Conservation (phyloP, 2,888 invertebrate species). For the Clitarchus hookeri region DNA sequence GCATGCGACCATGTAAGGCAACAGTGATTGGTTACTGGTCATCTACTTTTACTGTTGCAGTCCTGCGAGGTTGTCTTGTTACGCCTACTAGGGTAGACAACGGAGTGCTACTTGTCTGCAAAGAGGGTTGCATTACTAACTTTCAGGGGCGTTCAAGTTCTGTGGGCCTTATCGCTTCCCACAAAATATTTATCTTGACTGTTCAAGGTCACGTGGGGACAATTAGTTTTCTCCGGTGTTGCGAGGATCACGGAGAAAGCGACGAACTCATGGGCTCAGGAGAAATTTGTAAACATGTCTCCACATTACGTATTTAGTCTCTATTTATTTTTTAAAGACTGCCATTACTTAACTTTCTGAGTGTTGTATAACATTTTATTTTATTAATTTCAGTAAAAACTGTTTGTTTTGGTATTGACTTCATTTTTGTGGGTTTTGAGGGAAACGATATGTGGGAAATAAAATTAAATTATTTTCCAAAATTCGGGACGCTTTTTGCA, state of each 20-base stretch:
- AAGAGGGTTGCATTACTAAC: background rate
- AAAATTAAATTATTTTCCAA: too few relatives aligned
- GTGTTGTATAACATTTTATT: too few relatives aligned
- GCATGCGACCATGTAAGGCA: background rate
- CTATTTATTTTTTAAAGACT: too few relatives aligned
- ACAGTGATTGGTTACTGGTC: background rate
- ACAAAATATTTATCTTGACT: background rate
- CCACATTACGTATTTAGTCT: too few relatives aligned
- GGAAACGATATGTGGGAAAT: too few relatives aligned
- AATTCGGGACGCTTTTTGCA: too few relatives aligned
- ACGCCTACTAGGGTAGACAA: background rate
- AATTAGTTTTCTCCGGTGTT: background rate
- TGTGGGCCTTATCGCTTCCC: background rate
- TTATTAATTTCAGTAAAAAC: too few relatives aligned
- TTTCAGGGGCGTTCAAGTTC: background rate
- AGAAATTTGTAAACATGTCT: too few relatives aligned
- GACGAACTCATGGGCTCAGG: too few relatives aligned
- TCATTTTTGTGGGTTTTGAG: too few relatives aligned
- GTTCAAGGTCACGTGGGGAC: background rate
- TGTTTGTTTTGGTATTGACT: too few relatives aligned
- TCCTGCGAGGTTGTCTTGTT: background rate
- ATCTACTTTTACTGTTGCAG: background rate
- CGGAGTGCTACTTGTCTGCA: background rate
- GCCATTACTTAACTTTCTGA: too few relatives aligned
- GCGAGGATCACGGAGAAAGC: background rate